Evolutionary conservation across 2,888 invertebrate genomes (phyloP).

Genomic region (Agrochola macilenta): DNA sequence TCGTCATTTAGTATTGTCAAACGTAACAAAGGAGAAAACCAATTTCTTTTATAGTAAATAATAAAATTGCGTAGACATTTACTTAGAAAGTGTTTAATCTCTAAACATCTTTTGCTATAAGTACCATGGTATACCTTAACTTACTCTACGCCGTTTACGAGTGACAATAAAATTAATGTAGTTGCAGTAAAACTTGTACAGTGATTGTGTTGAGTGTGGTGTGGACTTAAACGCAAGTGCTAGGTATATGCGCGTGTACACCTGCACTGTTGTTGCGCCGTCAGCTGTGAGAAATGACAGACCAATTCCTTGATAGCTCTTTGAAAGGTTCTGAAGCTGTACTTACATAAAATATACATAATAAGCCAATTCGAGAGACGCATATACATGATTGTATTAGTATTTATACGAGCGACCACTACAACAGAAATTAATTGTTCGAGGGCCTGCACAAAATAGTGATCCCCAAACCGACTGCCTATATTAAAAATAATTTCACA

Average conservation of each 20-base stretch:
- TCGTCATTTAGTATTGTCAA: not conserved
- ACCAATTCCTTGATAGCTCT: constrained; percentile 30
- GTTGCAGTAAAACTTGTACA: constrained; percentile 52
- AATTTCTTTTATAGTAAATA: constrained; percentile 12
- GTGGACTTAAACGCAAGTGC: constrained; percentile 24
- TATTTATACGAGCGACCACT: not conserved
- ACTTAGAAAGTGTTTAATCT: constrained; percentile 63
- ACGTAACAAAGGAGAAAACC: constrained; percentile 11
- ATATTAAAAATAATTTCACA: not conserved
- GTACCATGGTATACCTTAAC: constrained; percentile 42
- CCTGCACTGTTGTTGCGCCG: constrained; percentile 39
- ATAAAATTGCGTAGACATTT: constrained; percentile 35
- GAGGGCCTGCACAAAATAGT: not conserved
- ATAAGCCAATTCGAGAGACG: not conserved
- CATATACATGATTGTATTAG: not conserved
- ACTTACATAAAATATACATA: not conserved
- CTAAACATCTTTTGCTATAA: constrained; percentile 47
- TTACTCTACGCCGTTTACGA: constrained; percentile 62
- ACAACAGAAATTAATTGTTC: not conserved
- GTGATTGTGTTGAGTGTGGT: constrained; percentile 47
- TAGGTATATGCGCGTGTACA: constrained; percentile 30
- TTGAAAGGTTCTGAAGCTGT: constrained; percentile 5
- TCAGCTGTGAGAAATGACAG: constrained; percentile 19
- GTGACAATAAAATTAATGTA: constrained; percentile 64
- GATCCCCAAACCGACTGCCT: not conserved